A percentile compares a stretch with the other conserved stretches of the same genome.
phyloP scores from a whole-genome alignment of 2,113 vertebrate genomes.

The Rousettus leschenaultii region DNA sequence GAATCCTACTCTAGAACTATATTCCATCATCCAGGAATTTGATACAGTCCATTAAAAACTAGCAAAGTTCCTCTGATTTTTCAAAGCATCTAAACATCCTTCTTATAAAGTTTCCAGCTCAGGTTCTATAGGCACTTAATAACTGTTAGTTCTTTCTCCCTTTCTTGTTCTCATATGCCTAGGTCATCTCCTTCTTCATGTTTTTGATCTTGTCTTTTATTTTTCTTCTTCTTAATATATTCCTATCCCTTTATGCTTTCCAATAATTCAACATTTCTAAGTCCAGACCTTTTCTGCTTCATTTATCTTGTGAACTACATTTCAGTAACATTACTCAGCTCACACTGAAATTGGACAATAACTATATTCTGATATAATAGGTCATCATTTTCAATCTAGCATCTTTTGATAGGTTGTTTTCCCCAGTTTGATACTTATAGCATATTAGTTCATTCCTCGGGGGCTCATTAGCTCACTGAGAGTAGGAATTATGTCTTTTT shows the following conservation, averaged over 20 bases:
- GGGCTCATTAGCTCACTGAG: background rate
- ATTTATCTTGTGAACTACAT: background rate
- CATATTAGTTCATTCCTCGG: background rate
- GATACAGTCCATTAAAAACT: background rate
- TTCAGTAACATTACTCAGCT: background rate
- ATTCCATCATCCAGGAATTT: background rate
- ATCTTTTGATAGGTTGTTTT: background rate
- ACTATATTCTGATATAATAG: background rate
- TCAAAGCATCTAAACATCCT: background rate
- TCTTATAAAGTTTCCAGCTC: background rate
- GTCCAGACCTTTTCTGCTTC: background rate
- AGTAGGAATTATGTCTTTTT: background rate
- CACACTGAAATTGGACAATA: background rate
- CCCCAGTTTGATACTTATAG: background rate
- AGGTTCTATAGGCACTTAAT: background rate
- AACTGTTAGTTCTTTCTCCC: background rate
- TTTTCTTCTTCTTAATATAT: background rate
- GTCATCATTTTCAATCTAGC: background rate
- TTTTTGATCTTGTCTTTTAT: background rate
- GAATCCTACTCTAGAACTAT: background rate
- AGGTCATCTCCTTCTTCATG: background rate
- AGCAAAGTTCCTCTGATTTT: background rate
- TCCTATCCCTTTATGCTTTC: background rate
- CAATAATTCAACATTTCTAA: background rate
- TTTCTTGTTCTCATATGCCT: background rate